Conservation (phyloP, 2,888 invertebrate species). For the Sesia apiformis region DNA sequence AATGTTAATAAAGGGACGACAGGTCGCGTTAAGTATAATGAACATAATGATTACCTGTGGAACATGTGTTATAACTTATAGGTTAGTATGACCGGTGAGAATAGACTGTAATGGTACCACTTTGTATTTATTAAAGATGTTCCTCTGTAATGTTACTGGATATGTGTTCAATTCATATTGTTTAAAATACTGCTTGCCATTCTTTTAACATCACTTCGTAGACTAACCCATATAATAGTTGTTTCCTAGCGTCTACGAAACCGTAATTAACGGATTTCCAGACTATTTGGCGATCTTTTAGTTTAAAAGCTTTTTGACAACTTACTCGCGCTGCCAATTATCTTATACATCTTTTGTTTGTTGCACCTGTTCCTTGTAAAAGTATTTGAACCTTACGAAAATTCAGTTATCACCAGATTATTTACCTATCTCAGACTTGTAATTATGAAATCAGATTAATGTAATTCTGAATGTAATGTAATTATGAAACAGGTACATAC, state of each 20-base stretch:
- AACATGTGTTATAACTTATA: conserved; percentile 43
- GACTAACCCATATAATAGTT: background rate
- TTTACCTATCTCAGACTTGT: too few relatives aligned
- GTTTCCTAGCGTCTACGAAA: background rate
- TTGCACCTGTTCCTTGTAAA: too few relatives aligned
- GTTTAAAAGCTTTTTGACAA: conserved; percentile 69
- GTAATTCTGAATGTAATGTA: background rate
- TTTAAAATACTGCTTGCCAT: background rate
- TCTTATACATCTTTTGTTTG: too few relatives aligned
- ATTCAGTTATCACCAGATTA: too few relatives aligned
- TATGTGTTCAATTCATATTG: background rate
- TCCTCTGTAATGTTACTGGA: background rate
- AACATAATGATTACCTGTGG: conserved; percentile 43
- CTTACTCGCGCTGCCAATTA: conserved; percentile 34
- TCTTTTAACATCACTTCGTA: background rate
- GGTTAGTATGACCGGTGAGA: background rate
- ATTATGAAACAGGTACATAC: background rate
- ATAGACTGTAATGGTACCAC: background rate
- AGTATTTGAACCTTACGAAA: too few relatives aligned
- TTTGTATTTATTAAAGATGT: background rate
- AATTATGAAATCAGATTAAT: too few relatives aligned
- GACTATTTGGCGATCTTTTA: conserved; percentile 47
- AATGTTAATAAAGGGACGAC: conserved; percentile 58
- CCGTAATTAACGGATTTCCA: conserved; percentile 44
- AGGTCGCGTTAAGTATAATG: conserved; percentile 42